These are phyloP conservation scores for Lepus timidus DNA, from an alignment of 2,113 vertebrate genomes.

Conservation along the genomic window DNA sequence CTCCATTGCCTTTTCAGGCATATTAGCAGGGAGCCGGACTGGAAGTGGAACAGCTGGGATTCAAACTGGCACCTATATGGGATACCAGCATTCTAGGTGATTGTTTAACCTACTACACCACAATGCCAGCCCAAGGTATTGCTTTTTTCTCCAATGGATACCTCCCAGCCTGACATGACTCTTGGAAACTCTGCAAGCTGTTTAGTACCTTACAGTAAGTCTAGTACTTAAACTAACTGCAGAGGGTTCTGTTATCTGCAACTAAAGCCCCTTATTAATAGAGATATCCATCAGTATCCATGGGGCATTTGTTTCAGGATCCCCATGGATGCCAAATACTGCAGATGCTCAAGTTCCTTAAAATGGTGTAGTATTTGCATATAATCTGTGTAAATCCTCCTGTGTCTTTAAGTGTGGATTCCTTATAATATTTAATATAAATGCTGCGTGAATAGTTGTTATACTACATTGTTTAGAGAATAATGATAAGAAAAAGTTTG, in stretches of 20 bases:
- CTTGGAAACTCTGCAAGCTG: not conserved
- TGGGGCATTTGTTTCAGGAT: not conserved
- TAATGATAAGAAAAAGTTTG: not conserved
- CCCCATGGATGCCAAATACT: not conserved
- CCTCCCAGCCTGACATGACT: not conserved
- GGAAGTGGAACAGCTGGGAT: no score
- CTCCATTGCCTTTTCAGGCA: no score
- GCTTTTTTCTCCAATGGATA: not conserved
- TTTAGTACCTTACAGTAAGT: not conserved
- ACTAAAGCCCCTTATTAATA: not conserved
- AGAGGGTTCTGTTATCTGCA: conserved; percentile 13
- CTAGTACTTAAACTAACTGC: not conserved
- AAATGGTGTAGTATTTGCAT: not conserved
- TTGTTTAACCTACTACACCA: no score
- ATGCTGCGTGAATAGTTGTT: not conserved
- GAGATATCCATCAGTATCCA: not conserved
- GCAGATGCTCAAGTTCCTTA: not conserved
- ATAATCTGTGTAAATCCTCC: not conserved
- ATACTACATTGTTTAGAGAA: not conserved
- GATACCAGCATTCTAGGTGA: no score
- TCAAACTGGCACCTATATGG: no score
- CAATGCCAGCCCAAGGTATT: no score
- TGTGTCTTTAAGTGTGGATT: not conserved
- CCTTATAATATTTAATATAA: not conserved
- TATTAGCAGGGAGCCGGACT: no score